These are phyloP conservation scores for Cyanoliseus patagonus DNA, from an alignment of 2,113 vertebrate species.

Conservation along the genomic window DNA sequence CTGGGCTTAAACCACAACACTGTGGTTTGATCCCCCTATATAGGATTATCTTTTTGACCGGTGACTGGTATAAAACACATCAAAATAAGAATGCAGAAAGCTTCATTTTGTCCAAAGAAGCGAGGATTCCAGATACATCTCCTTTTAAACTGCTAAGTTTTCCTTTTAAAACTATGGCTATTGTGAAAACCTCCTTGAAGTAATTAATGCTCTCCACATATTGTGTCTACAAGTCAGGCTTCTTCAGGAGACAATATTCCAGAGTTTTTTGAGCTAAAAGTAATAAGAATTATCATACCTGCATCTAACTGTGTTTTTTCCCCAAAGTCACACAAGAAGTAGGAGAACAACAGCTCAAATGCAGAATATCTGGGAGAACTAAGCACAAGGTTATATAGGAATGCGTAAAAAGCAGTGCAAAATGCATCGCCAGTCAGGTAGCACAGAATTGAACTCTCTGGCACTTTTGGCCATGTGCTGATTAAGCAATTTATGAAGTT, in stretches of 20 bases:
- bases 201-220: neutral
- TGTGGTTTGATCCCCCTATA: neutral
- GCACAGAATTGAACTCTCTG: neutral
- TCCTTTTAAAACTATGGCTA: neutral
- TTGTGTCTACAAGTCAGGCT: neutral
- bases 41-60: neutral
- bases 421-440: neutral
- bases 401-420: neutral
- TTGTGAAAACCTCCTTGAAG: neutral
- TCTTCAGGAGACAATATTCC: neutral
- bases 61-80: neutral
- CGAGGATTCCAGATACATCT: neutral
- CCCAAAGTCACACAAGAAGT: neutral
- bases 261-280: neutral
- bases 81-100: neutral
- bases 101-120: neutral
- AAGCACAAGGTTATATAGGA: neutral
- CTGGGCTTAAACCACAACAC: too few species aligned
- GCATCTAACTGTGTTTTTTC: neutral
- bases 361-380: neutral
- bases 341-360: neutral
- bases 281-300: neutral
- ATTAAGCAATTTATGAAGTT: slow-evolving; percentile 36
- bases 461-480: neutral
- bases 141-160: neutral